Base-by-base conservation (phyloP, 2,888 invertebrate species). In the Trichopoda pennipes region DNA sequence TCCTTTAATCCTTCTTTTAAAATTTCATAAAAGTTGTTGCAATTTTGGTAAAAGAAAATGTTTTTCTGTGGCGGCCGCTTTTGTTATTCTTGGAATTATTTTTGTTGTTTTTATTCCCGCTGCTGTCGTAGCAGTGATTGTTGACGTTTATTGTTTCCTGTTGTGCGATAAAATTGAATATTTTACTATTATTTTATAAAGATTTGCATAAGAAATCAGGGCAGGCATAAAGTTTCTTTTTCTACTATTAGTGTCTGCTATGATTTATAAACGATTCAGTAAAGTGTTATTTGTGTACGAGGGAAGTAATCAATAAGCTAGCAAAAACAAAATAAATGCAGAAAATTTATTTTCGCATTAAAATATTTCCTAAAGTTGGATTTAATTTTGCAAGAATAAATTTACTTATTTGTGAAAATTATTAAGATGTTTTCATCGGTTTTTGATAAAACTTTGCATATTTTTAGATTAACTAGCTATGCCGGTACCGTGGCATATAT, bases 71-170 rank as follows among this genome's bases (percentile, higher is more conserved):
- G 44, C 55, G 21, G 66, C 16, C 61, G 73, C 28, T 42, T 23
- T 35, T 77, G 38, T 32, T 49, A 28, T 44, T 53, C 17, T 68
- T 68, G 14, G 47, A 56, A 1, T 38, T 28, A 16, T 66, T 32
- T 17, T 55, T 55, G 28, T 61, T 61, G 6, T 53, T 73, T 19
- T 23, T 17, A 4, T 42, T 64, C 17, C 58, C 23, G 51, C 44
- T 10, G 58, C 21, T 17, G 19, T 49, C 10, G 58, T 63, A 61
- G 32, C 69, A n/a, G n/a, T 53, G 49, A 55, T 60, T 80, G 55
- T 68, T 79, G 79, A 81, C 68, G 72, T 81, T 77, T 80, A 81
- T 80, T 84, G 79, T 79, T 81, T 84, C 84, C 81, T 80, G 79
- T 80, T 81, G 84, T 80, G 79, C 61, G 56, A 61, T 75, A 56